Percentiles rank a stretch among this genome's conserved stretches.
phyloP scores from a whole-genome alignment of 2,888 invertebrate genomes.

The Galerucella nymphaeae region DNA sequence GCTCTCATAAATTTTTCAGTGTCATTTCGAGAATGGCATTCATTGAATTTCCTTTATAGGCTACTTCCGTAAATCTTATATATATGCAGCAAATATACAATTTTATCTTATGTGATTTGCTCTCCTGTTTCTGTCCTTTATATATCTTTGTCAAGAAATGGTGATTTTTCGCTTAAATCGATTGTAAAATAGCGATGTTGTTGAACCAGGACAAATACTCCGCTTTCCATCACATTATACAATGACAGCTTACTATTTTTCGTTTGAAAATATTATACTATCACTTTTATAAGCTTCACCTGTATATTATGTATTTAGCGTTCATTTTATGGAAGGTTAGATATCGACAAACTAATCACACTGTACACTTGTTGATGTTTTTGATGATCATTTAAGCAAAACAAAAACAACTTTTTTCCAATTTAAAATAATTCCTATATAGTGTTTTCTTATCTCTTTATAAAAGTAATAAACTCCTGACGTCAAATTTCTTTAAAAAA shows the following conservation, averaged over 20 bases:
- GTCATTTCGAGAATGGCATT: slow-evolving; percentile 37
- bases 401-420: too few relatives aligned
- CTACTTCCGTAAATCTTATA: slow-evolving; percentile 39
- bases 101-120: slow-evolving; percentile 25
- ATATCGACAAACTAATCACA: too few relatives aligned
- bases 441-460: slow-evolving; percentile 13
- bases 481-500: slow-evolving; percentile 13
- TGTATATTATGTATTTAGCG: too few relatives aligned
- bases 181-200: slow-evolving; percentile 34
- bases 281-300: too few relatives aligned
- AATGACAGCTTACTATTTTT: not conserved
- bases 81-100: slow-evolving; percentile 39
- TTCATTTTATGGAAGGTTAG: too few relatives aligned
- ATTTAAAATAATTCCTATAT: not conserved
- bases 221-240: slow-evolving; percentile 16
- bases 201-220: slow-evolving; percentile 28
- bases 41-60: slow-evolving; percentile 44
- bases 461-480: not conserved
- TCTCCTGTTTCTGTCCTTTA: slow-evolving; percentile 20
- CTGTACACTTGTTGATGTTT: too few relatives aligned
- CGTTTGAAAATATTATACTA: too few relatives aligned
- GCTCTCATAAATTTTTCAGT: slow-evolving; percentile 29
- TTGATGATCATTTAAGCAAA: too few relatives aligned
- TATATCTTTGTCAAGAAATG: slow-evolving; percentile 24
- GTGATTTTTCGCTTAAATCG: slow-evolving; percentile 38